These are phyloP conservation scores for Caenorhabditis macrosperma DNA, from an alignment of 2,888 invertebrate genomes.

Conservation along the genomic window DNA sequence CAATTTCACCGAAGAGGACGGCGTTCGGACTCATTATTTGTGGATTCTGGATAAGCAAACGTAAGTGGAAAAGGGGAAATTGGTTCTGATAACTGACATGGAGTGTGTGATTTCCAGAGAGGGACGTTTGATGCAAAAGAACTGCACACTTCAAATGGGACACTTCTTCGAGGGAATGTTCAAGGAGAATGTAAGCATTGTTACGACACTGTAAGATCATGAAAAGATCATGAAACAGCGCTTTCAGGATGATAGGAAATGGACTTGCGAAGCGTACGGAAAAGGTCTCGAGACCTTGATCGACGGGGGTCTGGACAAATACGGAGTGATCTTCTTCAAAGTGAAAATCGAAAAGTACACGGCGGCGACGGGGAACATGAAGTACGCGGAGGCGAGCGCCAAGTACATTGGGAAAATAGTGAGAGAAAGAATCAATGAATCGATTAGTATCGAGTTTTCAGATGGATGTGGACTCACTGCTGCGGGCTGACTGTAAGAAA, in stretches of 20 bases:
- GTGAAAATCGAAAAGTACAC: conserved; percentile 23
- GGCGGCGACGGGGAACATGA: conserved; percentile 3
- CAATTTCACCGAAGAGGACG: neutral
- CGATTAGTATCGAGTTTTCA: conserved; percentile 14
- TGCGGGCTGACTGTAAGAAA: neutral
- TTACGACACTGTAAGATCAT: neutral
- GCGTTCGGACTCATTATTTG: conserved; percentile 3
- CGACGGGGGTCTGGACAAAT: conserved; percentile 1
- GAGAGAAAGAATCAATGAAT: too few relatives aligned
- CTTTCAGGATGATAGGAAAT: neutral
- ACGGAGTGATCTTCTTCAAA: conserved; percentile 6
- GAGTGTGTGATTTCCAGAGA: conserved; percentile 4
- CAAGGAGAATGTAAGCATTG: conserved; percentile 4
- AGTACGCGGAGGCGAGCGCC: neutral
- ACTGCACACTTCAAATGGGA: neutral
- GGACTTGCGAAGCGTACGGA: conserved; percentile 10
- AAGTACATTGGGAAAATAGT: conserved; percentile 31
- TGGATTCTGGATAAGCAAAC: conserved; percentile 24
- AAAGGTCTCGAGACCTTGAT: neutral
- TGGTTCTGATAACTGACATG: too few relatives aligned
- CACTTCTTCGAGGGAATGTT: conserved; percentile 32
- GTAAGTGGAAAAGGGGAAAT: too few relatives aligned
- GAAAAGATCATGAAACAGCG: neutral
- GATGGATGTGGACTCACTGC: conserved; percentile 5
- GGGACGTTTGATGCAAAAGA: neutral